Conservation (phyloP, 2,888 invertebrate genomes). For the Epsilonema sp. region DNA sequence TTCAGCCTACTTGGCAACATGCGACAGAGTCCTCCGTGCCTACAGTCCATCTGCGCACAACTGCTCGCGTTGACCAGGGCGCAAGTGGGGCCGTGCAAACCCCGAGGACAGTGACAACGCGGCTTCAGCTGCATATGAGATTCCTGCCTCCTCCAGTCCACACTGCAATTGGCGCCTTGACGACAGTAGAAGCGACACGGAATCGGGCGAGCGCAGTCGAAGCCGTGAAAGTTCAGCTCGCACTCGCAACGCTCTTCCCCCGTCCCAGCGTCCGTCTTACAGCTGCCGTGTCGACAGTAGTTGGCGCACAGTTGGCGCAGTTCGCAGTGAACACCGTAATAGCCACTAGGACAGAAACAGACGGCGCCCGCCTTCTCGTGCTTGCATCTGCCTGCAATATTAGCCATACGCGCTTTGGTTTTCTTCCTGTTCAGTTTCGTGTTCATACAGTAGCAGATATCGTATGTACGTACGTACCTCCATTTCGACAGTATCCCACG, state of each 20-base stretch:
- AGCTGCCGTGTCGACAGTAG: constrained; percentile 8
- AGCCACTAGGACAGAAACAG: constrained; percentile 7
- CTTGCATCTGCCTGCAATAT: constrained; percentile 5
- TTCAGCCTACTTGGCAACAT: too few species aligned
- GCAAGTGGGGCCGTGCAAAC: constrained; percentile 10
- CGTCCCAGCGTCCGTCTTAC: background rate
- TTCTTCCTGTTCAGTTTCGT: too few species aligned
- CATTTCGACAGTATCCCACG: constrained; percentile 40
- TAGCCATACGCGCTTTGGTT: too few species aligned
- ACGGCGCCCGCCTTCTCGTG: background rate
- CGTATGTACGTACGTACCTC: constrained; percentile 32
- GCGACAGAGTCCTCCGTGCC: background rate
- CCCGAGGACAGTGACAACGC: constrained; percentile 11
- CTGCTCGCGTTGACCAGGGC: constrained; percentile 9
- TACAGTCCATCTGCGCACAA: constrained; percentile 8
- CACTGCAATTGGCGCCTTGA: constrained; percentile 8
- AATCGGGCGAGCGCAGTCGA: constrained; percentile 35
- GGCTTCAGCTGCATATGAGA: constrained; percentile 9
- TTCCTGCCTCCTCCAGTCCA: constrained; percentile 10
- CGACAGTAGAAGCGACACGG: constrained; percentile 7
- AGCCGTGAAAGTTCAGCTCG: constrained; percentile 37
- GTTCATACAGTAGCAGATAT: background rate
- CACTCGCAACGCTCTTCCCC: constrained; percentile 7
- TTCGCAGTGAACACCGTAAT: constrained; percentile 7
- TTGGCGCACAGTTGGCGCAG: constrained; percentile 6